These are phyloP conservation scores for Danaus plexippus DNA, from an alignment of 1,140 invertebrate species.

Conservation along the genomic window DNA sequence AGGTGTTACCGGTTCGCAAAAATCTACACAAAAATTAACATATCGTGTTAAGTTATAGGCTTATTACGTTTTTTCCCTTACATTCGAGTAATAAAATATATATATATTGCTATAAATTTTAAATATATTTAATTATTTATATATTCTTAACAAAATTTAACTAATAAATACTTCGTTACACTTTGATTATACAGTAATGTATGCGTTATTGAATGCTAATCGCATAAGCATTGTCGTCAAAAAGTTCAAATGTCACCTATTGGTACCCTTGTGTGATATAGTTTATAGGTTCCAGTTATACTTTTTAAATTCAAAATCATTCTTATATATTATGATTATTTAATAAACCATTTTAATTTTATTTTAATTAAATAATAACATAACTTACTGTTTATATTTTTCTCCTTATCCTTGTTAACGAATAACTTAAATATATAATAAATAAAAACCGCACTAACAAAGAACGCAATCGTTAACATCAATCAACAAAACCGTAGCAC, in stretches of 20 bases:
- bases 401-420: conserved; percentile 14
- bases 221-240: conserved; percentile 25
- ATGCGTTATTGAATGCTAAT: conserved; percentile 34
- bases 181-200: conserved; percentile 20
- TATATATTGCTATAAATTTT: neutral
- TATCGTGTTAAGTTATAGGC: too few species aligned
- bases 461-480: conserved; percentile 42
- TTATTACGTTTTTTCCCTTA: too few species aligned
- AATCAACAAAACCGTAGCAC: conserved; percentile 33
- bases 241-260: conserved; percentile 26
- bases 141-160: conserved; percentile 1
- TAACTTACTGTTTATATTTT: conserved; percentile 4
- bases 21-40: too few species aligned
- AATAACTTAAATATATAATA: conserved; percentile 31
- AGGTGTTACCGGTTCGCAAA: too few species aligned
- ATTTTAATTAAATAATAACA: neutral
- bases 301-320: neutral
- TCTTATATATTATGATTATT: conserved; percentile 3
- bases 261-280: conserved; percentile 4
- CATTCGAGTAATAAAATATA: too few species aligned
- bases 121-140: neutral
- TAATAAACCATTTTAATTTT: neutral
- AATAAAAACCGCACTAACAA: conserved; percentile 32
- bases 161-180: neutral
- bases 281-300: neutral